Evolutionary conservation across 2,888 invertebrate genomes (phyloP).

Genomic region (Brachypterus glaber): DNA sequence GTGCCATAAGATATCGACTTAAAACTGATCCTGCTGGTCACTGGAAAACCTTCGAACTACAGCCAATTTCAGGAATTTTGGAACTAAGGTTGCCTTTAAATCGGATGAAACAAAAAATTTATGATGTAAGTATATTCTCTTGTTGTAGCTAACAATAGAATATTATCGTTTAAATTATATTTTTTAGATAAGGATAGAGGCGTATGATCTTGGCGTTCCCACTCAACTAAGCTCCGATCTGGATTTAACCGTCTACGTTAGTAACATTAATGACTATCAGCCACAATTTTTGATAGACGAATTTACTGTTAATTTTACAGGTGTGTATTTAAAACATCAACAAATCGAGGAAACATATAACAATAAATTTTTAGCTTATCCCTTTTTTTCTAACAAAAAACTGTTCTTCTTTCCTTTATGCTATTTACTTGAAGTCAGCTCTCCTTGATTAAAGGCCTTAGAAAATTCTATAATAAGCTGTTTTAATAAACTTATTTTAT

Average conservation of each 20-base stretch:
- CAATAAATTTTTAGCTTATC: too few relatives aligned
- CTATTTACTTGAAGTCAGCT: too few relatives aligned
- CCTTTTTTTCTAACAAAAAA: too few relatives aligned
- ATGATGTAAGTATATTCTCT: constrained; percentile 56
- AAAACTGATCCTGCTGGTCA: constrained; percentile 73
- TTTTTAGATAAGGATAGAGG: constrained; percentile 75
- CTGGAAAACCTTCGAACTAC: constrained; percentile 72
- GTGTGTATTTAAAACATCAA: constrained; percentile 30
- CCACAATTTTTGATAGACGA: constrained; percentile 73
- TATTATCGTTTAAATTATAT: constrained; percentile 3
- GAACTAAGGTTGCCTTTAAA: constrained; percentile 63
- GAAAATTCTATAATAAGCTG: too few relatives aligned
- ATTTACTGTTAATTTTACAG: constrained; percentile 63
- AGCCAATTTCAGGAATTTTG: constrained; percentile 68
- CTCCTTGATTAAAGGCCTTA: too few relatives aligned
- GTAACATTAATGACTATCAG: constrained; percentile 81
- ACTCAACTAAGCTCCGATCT: constrained; percentile 80
- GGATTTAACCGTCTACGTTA: constrained; percentile 78
- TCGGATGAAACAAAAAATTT: constrained; percentile 75
- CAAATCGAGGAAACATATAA: background rate
- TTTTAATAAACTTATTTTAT: too few relatives aligned
- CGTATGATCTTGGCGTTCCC: constrained; percentile 79
- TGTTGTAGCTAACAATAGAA: background rate
- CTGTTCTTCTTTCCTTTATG: too few relatives aligned
- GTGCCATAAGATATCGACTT: constrained; percentile 76